Conservation (phyloP, 1,140 invertebrate species). For the Octopus bimaculoides region DNA sequence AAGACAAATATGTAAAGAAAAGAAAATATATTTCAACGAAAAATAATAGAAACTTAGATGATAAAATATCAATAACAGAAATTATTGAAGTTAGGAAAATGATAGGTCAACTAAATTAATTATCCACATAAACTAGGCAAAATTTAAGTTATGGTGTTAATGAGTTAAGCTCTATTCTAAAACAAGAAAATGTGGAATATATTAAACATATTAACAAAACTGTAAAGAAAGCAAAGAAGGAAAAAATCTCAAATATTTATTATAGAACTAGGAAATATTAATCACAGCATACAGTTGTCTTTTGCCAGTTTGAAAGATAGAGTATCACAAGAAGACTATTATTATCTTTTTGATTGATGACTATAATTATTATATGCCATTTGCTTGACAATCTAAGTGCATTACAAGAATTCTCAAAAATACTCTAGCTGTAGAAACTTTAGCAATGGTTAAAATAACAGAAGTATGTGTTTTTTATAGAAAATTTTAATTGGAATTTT, state of each 20-base stretch:
- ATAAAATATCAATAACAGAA: too few relatives aligned
- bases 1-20: too few relatives aligned
- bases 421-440: not conserved
- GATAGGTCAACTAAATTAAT: too few relatives aligned
- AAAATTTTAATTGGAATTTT: not conserved
- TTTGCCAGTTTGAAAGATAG: not conserved
- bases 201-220: not conserved
- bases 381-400: not conserved
- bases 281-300: not conserved
- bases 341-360: not conserved
- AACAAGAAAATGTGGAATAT: not conserved
- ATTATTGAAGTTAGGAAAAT: too few relatives aligned
- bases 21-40: too few relatives aligned
- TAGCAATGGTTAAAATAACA: not conserved
- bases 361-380: not conserved
- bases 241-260: not conserved
- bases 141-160: too few relatives aligned
- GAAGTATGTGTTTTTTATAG: not conserved
- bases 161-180: not conserved
- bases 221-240: not conserved
- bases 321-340: not conserved
- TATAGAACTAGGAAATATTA: too few relatives aligned
- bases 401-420: not conserved
- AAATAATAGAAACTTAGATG: too few relatives aligned
- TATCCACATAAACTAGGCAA: too few relatives aligned